A percentile compares a stretch with the other conserved stretches of the same genome.
phyloP scores from a whole-genome alignment of 2,113 vertebrate species.

The Lathamus discolor region DNA sequence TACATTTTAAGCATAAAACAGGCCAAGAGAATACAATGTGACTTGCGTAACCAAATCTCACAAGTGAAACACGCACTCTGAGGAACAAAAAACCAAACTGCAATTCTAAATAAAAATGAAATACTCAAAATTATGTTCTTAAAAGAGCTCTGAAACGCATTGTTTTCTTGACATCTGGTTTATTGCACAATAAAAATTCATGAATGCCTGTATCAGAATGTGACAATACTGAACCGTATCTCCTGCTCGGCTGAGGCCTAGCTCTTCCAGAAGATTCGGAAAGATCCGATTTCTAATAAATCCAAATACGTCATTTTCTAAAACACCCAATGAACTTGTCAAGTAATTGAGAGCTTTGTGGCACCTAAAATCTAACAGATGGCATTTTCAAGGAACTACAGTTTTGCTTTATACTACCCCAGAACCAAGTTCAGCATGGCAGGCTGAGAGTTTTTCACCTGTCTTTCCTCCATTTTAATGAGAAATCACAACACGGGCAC shows the following conservation, averaged over 20 bases:
- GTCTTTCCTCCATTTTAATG: not conserved
- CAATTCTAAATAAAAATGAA: conserved; percentile 44
- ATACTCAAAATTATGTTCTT: conserved; percentile 34
- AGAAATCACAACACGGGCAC: not conserved
- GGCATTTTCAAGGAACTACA: not conserved
- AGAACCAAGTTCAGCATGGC: not conserved
- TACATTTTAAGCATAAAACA: conserved; percentile 40
- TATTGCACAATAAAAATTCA: conserved; percentile 49
- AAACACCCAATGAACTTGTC: not conserved
- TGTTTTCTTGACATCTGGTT: conserved; percentile 65
- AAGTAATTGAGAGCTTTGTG: not conserved
- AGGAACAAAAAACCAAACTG: conserved; percentile 35
- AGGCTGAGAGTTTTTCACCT: not conserved
- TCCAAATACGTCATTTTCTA: not conserved
- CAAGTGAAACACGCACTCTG: conserved; percentile 25
- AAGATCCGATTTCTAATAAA: conserved; percentile 20
- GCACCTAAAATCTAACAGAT: not conserved
- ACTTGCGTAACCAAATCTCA: conserved; percentile 50
- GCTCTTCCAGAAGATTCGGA: not conserved
- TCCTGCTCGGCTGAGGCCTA: not conserved
- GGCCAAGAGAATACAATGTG: conserved; percentile 47
- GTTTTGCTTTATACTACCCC: not conserved
- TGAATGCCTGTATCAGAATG: conserved; percentile 15
- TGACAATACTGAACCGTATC: conserved; percentile 32
- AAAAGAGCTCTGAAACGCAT: conserved; percentile 43